Conservation (phyloP, 2,113 vertebrate species). For the Cochlearius cochlearius region DNA sequence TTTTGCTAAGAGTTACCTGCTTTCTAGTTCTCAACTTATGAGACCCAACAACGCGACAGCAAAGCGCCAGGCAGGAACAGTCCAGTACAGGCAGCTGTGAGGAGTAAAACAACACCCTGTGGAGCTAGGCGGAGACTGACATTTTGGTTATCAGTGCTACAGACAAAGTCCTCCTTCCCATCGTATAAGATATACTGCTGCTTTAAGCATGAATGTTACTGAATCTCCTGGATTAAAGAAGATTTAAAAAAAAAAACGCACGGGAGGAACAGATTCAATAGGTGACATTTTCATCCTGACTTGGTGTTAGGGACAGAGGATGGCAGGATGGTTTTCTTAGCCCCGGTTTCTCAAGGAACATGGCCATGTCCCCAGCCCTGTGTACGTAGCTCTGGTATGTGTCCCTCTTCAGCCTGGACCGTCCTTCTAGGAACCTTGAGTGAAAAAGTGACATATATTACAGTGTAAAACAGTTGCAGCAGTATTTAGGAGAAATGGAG, state of each 20-base stretch:
- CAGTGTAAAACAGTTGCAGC: background rate
- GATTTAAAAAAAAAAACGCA: fast-evolving
- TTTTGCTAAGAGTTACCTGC: background rate
- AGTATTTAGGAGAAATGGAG: background rate
- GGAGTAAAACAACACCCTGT: background rate
- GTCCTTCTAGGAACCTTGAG: background rate
- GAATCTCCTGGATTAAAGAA: background rate
- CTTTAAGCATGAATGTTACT: background rate
- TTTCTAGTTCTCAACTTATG: background rate
- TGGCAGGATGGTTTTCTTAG: background rate
- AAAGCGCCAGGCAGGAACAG: background rate
- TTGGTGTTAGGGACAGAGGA: background rate
- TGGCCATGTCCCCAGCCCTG: background rate
- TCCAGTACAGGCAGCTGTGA: background rate
- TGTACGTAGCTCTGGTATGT: fast-evolving
- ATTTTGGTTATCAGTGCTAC: background rate
- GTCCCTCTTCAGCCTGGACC: background rate
- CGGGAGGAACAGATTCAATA: background rate
- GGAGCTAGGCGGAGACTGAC: background rate
- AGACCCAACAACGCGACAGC: fast-evolving
- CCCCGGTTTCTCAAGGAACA: background rate
- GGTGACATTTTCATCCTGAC: background rate
- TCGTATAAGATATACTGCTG: fast-evolving
- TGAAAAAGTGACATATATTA: background rate
- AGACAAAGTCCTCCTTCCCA: background rate